Percentiles rank a stretch among this genome's conserved stretches.
These are phyloP conservation scores for Lucilia cuprina DNA, from an alignment of 1,140 invertebrate species.

Conservation along the genomic window DNA sequence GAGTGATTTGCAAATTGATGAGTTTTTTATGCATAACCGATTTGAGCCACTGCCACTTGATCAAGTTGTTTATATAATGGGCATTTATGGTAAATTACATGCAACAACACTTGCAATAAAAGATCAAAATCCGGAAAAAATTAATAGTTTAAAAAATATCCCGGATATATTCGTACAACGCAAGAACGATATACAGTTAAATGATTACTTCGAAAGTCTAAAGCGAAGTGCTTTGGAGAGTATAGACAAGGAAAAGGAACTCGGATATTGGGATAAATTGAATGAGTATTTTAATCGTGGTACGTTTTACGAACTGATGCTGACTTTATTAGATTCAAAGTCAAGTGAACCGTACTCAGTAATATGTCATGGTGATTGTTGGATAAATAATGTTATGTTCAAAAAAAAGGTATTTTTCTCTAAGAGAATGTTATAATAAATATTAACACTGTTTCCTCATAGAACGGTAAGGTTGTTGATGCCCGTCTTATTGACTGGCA, in stretches of 20 bases:
- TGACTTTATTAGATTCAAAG: constrained; percentile 40
- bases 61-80: constrained; percentile 63
- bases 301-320: constrained; percentile 44
- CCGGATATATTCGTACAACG: constrained; percentile 55
- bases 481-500: constrained; percentile 68
- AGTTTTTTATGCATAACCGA: constrained; percentile 64
- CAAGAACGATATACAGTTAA: constrained; percentile 43
- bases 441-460: constrained; percentile 34
- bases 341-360: constrained; percentile 61
- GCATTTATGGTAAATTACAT: constrained; percentile 66
- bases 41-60: constrained; percentile 61
- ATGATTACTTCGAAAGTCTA: constrained; percentile 47
- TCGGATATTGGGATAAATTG: constrained; percentile 39
- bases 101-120: constrained; percentile 65
- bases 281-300: constrained; percentile 42
- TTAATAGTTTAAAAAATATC: constrained; percentile 48
- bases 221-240: constrained; percentile 46
- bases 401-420: constrained; percentile 53
- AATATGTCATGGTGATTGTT: constrained; percentile 67
- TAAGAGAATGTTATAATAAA: neutral
- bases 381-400: constrained; percentile 67
- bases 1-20: constrained; percentile 64
- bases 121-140: constrained; percentile 45
- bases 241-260: constrained; percentile 37
- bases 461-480: constrained; percentile 55